A percentile compares a stretch with the other conserved stretches of the same genome.
Conservation (phyloP, 64 coral and sea anemone species). For the Catalaphyllia jardinei region DNA sequence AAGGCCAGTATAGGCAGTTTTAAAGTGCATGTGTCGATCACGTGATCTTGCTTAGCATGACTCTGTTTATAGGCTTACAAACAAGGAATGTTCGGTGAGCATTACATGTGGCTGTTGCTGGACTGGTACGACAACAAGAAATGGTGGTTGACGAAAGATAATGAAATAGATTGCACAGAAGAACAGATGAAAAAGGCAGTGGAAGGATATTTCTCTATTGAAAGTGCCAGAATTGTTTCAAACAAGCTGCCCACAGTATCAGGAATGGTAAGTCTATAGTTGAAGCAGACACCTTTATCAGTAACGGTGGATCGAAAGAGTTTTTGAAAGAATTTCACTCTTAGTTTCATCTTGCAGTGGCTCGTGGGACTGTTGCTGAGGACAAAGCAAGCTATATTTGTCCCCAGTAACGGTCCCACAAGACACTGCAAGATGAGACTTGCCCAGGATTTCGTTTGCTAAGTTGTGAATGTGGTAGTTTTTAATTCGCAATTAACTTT, state of each 20-base stretch:
- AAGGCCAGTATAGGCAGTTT: no score
- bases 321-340: no score
- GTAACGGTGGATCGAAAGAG: no score
- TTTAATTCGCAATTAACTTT: no score
- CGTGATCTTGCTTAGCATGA: neutral
- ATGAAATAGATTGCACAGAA: conserved; percentile 32
- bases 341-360: no score
- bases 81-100: conserved; percentile 53
- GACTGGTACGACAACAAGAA: conserved; percentile 48
- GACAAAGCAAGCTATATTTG: no score
- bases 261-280: conserved; percentile 30
- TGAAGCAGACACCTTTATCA: no score
- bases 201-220: conserved; percentile 60
- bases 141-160: conserved; percentile 57
- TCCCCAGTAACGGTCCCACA: no score
- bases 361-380: no score
- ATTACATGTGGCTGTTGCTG: conserved; percentile 58
- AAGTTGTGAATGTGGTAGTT: no score
- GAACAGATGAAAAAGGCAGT: conserved; percentile 44
- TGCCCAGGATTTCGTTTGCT: no score
- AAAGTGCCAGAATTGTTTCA: conserved; percentile 31
- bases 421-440: no score
- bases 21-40: neutral
- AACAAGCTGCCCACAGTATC: conserved; percentile 35
- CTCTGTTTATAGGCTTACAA: conserved; percentile 61